Evolutionary conservation across 2,888 invertebrate genomes (phyloP).

Genomic region (Xestoiulus laeticollis): DNA sequence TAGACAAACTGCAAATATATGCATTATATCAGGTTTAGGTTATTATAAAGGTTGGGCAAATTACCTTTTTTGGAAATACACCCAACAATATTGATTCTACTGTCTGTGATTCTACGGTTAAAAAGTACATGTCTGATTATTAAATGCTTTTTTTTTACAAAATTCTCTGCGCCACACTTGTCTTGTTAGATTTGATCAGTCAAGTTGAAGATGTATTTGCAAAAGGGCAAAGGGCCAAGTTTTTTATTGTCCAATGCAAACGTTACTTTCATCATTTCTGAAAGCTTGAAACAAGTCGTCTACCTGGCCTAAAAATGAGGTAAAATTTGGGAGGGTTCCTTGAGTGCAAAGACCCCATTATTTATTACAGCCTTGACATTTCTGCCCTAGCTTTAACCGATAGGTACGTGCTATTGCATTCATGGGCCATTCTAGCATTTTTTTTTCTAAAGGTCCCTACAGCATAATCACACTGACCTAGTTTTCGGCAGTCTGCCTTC

Average conservation of each 20-base stretch:
- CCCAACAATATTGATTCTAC: background rate
- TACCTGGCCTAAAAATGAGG: background rate
- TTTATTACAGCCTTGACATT: constrained; percentile 23
- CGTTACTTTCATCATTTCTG: background rate
- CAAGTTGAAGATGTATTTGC: background rate
- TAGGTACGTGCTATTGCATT: constrained; percentile 30
- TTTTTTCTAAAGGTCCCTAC: constrained; percentile 20
- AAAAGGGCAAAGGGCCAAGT: background rate
- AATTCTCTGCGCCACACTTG: background rate
- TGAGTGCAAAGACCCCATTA: constrained; percentile 40
- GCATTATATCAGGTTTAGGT: background rate
- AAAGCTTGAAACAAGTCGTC: constrained; percentile 14
- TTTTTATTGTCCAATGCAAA: background rate
- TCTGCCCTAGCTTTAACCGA: background rate
- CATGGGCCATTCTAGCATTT: background rate
- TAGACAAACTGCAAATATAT: background rate
- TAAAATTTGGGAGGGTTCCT: constrained; percentile 28
- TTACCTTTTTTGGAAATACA: background rate
- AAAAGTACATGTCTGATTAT: background rate
- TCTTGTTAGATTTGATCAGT: background rate
- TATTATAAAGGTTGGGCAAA: background rate
- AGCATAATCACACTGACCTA: constrained; percentile 24
- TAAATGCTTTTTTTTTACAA: background rate
- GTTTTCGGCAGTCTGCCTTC: background rate
- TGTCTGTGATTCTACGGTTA: too few relatives aligned